Evolutionary conservation across 2,888 invertebrate genomes (phyloP).

Genomic region (Onthophagus sagittarius): DNA sequence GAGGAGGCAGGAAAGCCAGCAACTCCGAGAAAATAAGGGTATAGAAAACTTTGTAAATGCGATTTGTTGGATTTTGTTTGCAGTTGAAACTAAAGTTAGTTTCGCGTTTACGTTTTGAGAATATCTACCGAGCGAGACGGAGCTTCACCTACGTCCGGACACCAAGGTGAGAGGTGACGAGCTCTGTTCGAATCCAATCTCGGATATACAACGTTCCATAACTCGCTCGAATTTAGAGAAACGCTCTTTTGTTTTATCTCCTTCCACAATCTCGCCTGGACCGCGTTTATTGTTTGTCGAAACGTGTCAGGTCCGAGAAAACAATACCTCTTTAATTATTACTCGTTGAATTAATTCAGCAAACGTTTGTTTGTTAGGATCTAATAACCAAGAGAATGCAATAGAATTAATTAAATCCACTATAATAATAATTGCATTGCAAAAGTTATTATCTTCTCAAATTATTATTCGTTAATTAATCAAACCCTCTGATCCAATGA

Average conservation of each 20-base stretch:
- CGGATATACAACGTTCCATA: constrained; percentile 8
- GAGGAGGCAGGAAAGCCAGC: constrained; percentile 26
- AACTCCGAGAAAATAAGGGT: constrained; percentile 37
- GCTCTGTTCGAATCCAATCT: constrained; percentile 23
- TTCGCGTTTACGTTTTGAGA: constrained; percentile 32
- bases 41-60: constrained; percentile 44
- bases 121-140: constrained; percentile 26
- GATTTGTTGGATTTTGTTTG: constrained; percentile 45
- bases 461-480: too few species aligned
- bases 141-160: neutral
- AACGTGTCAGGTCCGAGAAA: neutral
- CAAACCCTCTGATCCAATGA: too few species aligned
- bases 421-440: neutral
- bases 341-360: neutral
- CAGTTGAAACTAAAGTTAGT: constrained; percentile 38
- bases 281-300: neutral
- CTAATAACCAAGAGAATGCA: neutral
- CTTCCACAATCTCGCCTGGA: neutral
- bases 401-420: neutral
- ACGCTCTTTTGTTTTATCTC: neutral
- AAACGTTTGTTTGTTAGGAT: neutral
- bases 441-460: neutral
- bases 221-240: neutral
- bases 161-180: neutral
- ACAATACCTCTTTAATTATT: neutral